These are phyloP conservation scores for Gymnothorax reevesii DNA, from an alignment of 2,797 vertebrate species.

Conservation along the genomic window DNA sequence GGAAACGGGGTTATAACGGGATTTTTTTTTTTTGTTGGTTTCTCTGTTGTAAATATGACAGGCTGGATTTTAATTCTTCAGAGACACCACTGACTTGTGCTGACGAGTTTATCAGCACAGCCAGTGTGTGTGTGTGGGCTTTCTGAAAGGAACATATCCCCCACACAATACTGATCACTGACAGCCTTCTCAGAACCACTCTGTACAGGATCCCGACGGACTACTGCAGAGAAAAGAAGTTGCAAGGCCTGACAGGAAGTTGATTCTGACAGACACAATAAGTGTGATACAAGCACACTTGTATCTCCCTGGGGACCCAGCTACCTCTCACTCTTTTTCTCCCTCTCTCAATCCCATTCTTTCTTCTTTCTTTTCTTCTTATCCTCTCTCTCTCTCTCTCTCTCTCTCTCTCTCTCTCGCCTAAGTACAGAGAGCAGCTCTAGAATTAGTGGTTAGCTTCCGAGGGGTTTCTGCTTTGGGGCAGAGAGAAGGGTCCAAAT, in stretches of 20 bases:
- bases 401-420: slow-evolving; percentile 20
- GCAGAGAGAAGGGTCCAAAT: slow-evolving; percentile 47
- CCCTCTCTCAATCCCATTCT: neutral
- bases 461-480: no score
- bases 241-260: neutral
- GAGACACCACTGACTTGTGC: neutral
- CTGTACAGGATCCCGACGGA: neutral
- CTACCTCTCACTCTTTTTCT: slow-evolving; percentile 23
- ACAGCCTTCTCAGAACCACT: neutral
- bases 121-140: neutral
- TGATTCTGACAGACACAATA: neutral
- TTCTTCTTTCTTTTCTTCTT: neutral
- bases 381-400: no score
- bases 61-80: neutral
- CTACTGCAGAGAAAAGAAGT: neutral
- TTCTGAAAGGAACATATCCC: neutral
- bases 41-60: neutral
- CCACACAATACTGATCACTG: neutral
- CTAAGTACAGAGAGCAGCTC: neutral
- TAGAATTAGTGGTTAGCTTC: no score
- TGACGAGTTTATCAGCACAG: neutral
- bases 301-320: neutral
- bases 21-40: neutral
- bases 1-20: neutral
- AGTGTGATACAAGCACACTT: neutral